Conservation (phyloP, 64 coral and sea anemone genomes). For the Cladopsammia gracilis region DNA sequence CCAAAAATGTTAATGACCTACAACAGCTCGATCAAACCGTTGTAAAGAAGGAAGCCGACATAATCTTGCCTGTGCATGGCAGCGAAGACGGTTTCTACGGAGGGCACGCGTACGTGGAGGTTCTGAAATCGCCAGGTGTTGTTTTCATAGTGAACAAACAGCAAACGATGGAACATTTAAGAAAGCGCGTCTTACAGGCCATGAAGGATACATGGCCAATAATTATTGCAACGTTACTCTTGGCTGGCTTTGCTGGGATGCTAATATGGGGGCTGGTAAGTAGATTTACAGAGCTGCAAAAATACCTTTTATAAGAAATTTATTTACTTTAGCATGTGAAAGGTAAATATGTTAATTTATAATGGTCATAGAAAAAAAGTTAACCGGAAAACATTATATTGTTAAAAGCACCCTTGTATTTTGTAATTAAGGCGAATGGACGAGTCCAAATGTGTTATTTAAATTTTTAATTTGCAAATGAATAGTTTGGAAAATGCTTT, state of each 20-base stretch:
- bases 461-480: background rate
- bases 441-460: background rate
- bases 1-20: background rate
- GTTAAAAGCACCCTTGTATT: background rate
- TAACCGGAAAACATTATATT: background rate
- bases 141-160: background rate
- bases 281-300: background rate
- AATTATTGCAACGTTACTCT: background rate
- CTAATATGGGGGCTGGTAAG: constrained; percentile 7
- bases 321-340: background rate
- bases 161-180: background rate
- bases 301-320: background rate
- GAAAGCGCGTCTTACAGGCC: background rate
- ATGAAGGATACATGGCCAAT: constrained; percentile 27
- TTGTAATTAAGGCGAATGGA: background rate
- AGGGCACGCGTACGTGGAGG: background rate
- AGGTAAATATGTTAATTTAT: constrained; percentile 1
- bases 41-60: background rate
- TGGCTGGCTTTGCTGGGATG: background rate
- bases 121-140: constrained; percentile 29
- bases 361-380: background rate
- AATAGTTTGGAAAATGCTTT: background rate
- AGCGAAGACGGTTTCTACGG: background rate
- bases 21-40: background rate
- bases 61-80: background rate